phyloP scores from a whole-genome alignment of 2,113 vertebrate species.

The Gila orcuttii region DNA sequence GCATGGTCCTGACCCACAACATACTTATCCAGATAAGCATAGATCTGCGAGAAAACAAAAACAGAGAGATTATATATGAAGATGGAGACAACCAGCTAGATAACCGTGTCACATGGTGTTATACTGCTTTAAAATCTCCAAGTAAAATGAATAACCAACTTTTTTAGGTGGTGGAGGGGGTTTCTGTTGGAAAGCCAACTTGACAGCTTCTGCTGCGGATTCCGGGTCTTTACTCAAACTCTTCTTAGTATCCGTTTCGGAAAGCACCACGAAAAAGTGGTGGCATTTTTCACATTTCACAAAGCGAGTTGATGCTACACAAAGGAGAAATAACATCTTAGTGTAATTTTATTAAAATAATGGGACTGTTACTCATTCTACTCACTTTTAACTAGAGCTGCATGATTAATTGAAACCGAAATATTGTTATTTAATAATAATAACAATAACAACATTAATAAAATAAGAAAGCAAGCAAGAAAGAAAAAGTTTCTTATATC shows the following conservation, averaged over 20 bases:
- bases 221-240: constrained; percentile 87
- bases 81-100: neutral
- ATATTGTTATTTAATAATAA: neutral
- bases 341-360: neutral
- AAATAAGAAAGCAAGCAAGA: neutral
- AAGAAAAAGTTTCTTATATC: neutral
- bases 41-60: constrained; percentile 74
- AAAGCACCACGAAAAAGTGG: constrained; percentile 90
- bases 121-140: neutral
- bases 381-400: neutral
- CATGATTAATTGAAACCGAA: neutral
- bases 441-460: neutral
- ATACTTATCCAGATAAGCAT: constrained; percentile 90
- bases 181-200: constrained; percentile 90
- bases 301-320: constrained; percentile 85
- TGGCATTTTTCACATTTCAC: constrained; percentile 94
- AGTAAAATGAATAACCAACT: constrained; percentile 63
- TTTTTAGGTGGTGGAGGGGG: constrained; percentile 89
- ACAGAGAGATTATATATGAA: neutral
- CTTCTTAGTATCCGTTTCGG: constrained; percentile 89
- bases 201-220: constrained; percentile 87
- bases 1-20: constrained; percentile 91
- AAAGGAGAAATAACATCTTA: constrained; percentile 8
- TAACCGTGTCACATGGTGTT: too few relatives aligned
- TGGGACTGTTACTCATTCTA: too few relatives aligned